Conservation (phyloP, 2,888 invertebrate genomes). For the Azorinus chamasolen region DNA sequence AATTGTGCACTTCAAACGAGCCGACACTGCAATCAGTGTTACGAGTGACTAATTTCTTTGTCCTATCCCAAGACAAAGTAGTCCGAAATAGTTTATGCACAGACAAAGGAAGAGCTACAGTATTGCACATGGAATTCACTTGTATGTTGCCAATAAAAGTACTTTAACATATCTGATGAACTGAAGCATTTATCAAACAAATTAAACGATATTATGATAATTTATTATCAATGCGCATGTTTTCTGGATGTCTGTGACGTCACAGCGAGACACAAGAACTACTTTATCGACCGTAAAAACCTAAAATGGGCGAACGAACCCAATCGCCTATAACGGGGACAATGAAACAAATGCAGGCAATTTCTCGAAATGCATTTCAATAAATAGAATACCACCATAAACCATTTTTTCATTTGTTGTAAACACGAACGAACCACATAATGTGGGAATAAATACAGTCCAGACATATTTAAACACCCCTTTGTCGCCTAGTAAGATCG, state of each 20-base stretch:
- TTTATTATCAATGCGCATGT: no score
- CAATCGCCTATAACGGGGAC: constrained; percentile 1
- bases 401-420: no score
- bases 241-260: constrained; percentile 17
- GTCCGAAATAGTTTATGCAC: constrained; percentile 4
- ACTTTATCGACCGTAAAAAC: constrained; percentile 33
- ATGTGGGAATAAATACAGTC: no score
- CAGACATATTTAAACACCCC: no score
- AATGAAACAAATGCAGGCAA: background rate
- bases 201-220: no score
- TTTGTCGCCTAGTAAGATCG: constrained; percentile 8
- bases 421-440: no score
- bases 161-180: background rate
- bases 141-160: background rate
- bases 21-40: constrained; percentile 59
- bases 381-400: no score
- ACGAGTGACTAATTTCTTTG: constrained; percentile 67
- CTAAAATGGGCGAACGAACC: constrained; percentile 33
- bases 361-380: no score
- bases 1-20: constrained; percentile 64
- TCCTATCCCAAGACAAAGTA: constrained; percentile 46
- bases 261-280: constrained; percentile 19
- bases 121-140: background rate
- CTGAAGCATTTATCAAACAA: background rate
- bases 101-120: background rate